Percentiles rank a stretch among this genome's conserved stretches.
Evolutionary conservation across 2,113 vertebrate species (phyloP).

Genomic region (Clarias macrocephalus): DNA sequence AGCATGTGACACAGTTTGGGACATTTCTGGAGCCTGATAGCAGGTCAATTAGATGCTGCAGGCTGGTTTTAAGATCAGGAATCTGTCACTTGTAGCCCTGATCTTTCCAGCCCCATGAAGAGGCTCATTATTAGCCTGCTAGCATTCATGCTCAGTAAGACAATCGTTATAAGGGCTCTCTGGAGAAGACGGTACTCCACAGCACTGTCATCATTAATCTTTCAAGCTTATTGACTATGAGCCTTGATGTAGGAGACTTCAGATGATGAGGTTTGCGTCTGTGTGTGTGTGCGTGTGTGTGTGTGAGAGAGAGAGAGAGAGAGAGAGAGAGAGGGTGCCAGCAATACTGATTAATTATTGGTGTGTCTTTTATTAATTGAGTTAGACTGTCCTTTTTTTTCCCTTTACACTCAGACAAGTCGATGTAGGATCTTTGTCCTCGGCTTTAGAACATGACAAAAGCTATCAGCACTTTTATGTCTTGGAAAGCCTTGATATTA

Average conservation of each 20-base stretch:
- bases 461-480: not conserved
- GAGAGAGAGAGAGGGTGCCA: not conserved
- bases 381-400: slow-evolving; percentile 1
- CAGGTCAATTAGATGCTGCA: slow-evolving; percentile 29
- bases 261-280: not conserved
- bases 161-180: slow-evolving; percentile 26
- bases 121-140: slow-evolving; percentile 25
- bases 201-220: slow-evolving; percentile 7
- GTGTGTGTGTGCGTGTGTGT: not conserved
- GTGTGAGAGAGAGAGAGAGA: not conserved
- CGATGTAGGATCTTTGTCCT: not conserved
- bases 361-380: slow-evolving; percentile 18
- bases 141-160: slow-evolving; percentile 18
- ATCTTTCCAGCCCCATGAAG: slow-evolving; percentile 24
- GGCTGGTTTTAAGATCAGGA: slow-evolving; percentile 20
- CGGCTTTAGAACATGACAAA: not conserved
- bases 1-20: not conserved
- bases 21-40: not conserved
- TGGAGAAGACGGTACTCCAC: slow-evolving; percentile 17
- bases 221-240: slow-evolving; percentile 24
- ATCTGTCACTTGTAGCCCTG: slow-evolving; percentile 30
- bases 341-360: slow-evolving; percentile 3
- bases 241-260: slow-evolving; percentile 25
- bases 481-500: not conserved
- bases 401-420: not conserved